Conservation (phyloP, 2,113 vertebrate genomes). For the Eupsittula cactorum region DNA sequence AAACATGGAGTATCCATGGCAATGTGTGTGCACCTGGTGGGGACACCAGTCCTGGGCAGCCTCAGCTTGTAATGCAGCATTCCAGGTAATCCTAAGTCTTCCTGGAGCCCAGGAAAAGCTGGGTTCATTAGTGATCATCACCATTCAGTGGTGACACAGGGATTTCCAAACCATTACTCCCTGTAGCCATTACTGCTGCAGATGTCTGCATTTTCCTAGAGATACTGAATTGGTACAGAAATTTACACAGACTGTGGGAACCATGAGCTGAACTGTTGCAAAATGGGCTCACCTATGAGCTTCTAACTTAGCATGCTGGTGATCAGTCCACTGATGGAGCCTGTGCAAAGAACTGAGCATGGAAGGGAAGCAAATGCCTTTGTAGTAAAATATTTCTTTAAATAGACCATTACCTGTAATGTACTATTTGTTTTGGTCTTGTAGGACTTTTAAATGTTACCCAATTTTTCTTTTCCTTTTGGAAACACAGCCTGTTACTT, state of each 20-base stretch:
- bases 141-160: accelerated
- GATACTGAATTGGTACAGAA: too few relatives aligned
- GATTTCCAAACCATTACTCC: not conserved
- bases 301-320: not conserved
- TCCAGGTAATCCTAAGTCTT: not conserved
- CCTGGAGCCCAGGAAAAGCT: not conserved
- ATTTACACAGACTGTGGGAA: not conserved
- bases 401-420: accelerated
- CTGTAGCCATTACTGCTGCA: not conserved
- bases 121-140: not conserved
- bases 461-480: accelerated
- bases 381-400: not conserved
- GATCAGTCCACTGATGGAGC: accelerated
- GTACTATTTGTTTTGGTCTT: not conserved
- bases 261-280: not conserved
- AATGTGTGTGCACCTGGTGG: not conserved
- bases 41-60: not conserved
- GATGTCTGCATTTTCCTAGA: not conserved
- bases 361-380: not conserved
- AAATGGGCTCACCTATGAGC: not conserved
- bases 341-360: not conserved
- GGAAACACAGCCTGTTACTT: not conserved
- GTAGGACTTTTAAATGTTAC: not conserved
- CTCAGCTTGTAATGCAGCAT: not conserved
- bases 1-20: accelerated